Percentiles rank a stretch among this genome's conserved stretches.
Conservation (phyloP, 2,888 invertebrate species). For the Tipula vernalis region DNA sequence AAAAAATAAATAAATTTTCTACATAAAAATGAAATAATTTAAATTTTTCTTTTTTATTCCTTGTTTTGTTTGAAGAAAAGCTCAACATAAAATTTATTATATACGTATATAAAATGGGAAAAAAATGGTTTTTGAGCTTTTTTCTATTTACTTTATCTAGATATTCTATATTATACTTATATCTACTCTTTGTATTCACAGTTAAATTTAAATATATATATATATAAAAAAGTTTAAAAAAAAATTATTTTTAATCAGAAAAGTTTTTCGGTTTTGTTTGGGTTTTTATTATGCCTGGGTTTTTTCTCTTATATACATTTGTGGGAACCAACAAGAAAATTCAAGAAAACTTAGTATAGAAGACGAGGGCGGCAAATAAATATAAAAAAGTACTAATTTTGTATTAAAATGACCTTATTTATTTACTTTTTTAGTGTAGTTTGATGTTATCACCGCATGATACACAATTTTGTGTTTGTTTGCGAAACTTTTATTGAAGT, state of each 20-base stretch:
- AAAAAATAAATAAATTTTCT: not conserved
- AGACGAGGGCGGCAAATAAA: not conserved
- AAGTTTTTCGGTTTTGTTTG: slow-evolving; percentile 4
- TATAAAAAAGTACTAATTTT: not conserved
- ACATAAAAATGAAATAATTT: not conserved
- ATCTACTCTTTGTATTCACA: not conserved
- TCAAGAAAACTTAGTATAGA: not conserved
- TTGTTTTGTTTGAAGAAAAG: not conserved
- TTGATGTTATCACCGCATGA: not conserved
- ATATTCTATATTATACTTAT: not conserved
- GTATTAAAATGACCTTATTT: not conserved
- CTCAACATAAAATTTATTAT: not conserved
- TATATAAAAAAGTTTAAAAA: not conserved
- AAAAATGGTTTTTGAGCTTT: not conserved
- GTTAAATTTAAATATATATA: not conserved
- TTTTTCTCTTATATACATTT: not conserved
- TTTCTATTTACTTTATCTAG: not conserved
- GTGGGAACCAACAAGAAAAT: not conserved
- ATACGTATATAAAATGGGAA: not conserved
- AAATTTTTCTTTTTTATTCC: not conserved
- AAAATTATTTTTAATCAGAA: not conserved
- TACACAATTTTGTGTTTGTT: not conserved
- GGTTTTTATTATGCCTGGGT: not conserved
- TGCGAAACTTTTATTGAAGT: not conserved
- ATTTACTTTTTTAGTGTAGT: not conserved